phyloP scores from a whole-genome alignment of 2,888 invertebrate species.

The Macrophya annulata region DNA sequence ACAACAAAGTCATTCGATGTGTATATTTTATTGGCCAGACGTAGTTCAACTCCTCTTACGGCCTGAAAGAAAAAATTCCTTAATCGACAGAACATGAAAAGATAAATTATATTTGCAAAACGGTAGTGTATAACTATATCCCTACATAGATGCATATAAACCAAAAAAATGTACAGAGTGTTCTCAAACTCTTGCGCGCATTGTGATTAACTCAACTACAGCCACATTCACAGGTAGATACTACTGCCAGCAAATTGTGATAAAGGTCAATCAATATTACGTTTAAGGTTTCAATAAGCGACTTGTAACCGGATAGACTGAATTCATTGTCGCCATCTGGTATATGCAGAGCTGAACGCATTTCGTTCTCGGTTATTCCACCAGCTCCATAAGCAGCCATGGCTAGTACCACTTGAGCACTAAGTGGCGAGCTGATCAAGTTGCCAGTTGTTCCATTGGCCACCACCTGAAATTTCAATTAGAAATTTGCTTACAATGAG shows the following conservation, averaged over 20 bases:
- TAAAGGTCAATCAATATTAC: too few species aligned
- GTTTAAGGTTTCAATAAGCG: slow-evolving; percentile 67
- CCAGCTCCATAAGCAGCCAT: slow-evolving; percentile 73
- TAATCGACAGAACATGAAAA: not conserved
- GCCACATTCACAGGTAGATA: not conserved
- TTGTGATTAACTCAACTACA: not conserved
- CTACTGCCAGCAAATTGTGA: not conserved
- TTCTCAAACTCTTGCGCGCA: not conserved
- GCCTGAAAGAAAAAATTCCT: slow-evolving; percentile 63
- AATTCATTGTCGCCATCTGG: slow-evolving; percentile 62
- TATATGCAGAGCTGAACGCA: slow-evolving; percentile 66
- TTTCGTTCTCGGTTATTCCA: slow-evolving; percentile 68
- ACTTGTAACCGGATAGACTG: slow-evolving; percentile 64
- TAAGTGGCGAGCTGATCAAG: slow-evolving; percentile 75
- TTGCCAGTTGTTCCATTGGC: slow-evolving; percentile 63
- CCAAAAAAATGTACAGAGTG: not conserved
- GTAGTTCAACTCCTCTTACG: slow-evolving; percentile 82
- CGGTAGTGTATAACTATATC: not conserved
- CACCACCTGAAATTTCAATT: slow-evolving; percentile 63
- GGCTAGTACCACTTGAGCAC: slow-evolving; percentile 72
- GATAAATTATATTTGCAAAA: not conserved
- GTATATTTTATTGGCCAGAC: slow-evolving; percentile 89
- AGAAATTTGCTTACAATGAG: not conserved
- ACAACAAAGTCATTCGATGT: slow-evolving; percentile 81
- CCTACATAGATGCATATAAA: too few species aligned